phyloP scores from a whole-genome alignment of 1,140 invertebrate species.

The Scaptomyza graminum region DNA sequence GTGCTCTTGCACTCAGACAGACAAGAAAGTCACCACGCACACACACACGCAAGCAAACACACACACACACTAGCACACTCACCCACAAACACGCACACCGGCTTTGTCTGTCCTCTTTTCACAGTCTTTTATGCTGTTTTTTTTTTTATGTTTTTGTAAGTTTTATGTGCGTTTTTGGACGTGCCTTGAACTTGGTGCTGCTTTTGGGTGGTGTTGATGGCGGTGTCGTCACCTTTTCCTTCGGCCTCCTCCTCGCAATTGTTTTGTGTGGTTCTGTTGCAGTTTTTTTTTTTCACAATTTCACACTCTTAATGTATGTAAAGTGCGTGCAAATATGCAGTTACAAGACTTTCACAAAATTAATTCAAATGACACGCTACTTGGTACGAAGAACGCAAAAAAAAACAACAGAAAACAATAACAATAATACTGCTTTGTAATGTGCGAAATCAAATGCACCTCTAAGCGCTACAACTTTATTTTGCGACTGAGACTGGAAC shows the following conservation, averaged over 20 bases:
- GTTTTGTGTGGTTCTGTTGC: not conserved
- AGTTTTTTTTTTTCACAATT: conserved; percentile 22
- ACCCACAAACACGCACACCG: conserved; percentile 8
- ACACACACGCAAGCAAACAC: conserved; percentile 18
- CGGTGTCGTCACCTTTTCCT: conserved; percentile 41
- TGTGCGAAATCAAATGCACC: conserved; percentile 40
- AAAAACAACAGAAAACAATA: conserved; percentile 49
- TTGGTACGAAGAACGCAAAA: conserved; percentile 38
- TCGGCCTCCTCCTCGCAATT: not conserved
- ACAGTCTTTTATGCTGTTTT: conserved; percentile 33
- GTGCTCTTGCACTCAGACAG: conserved; percentile 17
- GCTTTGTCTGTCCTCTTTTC: conserved; percentile 19
- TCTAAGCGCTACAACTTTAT: conserved; percentile 47
- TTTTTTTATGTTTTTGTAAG: conserved; percentile 17
- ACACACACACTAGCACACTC: conserved; percentile 4
- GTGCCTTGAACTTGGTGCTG: conserved; percentile 46
- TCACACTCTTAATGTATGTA: not conserved
- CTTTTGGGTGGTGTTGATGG: conserved; percentile 6
- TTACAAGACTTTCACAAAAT: conserved; percentile 28
- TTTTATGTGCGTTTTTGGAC: conserved; percentile 25
- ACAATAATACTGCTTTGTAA: conserved; percentile 66
- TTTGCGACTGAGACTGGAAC: conserved; percentile 57
- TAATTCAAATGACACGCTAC: conserved; percentile 18
- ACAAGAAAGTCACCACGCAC: conserved; percentile 17
- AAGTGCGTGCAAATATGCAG: conserved; percentile 15